Percentiles rank a stretch among this genome's conserved stretches.
These are phyloP conservation scores for Cryptus viduatorius DNA, from an alignment of 2,888 invertebrate genomes.

Conservation along the genomic window DNA sequence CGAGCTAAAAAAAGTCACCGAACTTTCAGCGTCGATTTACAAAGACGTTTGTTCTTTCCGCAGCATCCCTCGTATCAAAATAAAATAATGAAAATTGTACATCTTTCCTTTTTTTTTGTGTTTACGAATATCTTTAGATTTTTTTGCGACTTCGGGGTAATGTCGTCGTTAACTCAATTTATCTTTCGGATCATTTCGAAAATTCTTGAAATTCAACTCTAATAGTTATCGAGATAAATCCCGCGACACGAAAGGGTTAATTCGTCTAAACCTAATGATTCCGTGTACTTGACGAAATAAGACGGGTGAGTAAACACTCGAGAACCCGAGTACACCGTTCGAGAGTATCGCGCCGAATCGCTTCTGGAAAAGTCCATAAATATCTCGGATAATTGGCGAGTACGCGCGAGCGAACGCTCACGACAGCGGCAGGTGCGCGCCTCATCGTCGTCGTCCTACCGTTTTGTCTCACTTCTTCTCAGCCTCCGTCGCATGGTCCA, in stretches of 20 bases:
- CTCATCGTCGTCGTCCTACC: constrained; percentile 59
- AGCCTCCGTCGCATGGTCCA: constrained; percentile 52
- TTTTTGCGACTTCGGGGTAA: too few relatives aligned
- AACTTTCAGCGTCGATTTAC: neutral
- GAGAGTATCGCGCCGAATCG: constrained; percentile 50
- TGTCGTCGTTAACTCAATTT: too few relatives aligned
- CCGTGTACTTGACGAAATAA: constrained; percentile 30
- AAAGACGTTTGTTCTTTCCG: neutral
- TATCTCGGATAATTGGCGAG: constrained; percentile 74
- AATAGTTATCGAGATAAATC: neutral
- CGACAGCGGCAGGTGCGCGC: constrained; percentile 73
- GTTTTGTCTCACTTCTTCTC: constrained; percentile 54
- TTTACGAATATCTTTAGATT: too few relatives aligned
- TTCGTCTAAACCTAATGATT: constrained; percentile 6
- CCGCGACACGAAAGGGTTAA: constrained; percentile 12
- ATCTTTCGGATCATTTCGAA: neutral
- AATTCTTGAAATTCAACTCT: neutral
- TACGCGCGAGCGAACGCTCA: constrained; percentile 60
- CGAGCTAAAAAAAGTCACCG: neutral
- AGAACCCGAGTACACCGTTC: constrained; percentile 6
- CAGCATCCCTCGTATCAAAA: neutral
- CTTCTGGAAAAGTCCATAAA: constrained; percentile 76
- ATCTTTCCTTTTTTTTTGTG: too few relatives aligned
- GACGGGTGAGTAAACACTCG: constrained; percentile 16
- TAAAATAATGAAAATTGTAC: too few relatives aligned